Conservation (phyloP, 2,888 invertebrate genomes). For the Dicyrtoma fusca region DNA sequence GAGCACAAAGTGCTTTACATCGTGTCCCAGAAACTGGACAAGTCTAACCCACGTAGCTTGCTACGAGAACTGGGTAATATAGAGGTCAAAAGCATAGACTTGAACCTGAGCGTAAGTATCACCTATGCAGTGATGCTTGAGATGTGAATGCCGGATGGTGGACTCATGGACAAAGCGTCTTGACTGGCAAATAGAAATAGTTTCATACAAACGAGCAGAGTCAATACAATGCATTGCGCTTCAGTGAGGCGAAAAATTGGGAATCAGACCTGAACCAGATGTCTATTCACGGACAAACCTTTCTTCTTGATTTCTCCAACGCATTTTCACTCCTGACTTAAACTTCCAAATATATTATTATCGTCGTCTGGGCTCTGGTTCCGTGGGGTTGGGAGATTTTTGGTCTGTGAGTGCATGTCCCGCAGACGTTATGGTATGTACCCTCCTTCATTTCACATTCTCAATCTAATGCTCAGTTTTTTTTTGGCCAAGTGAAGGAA, state of each 20-base stretch:
- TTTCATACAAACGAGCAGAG: slow-evolving; percentile 33
- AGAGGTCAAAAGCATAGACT: too few relatives aligned
- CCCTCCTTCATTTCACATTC: too few relatives aligned
- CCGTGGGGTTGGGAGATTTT: not conserved
- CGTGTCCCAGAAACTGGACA: too few relatives aligned
- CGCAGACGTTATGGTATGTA: too few relatives aligned
- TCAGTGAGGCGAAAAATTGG: slow-evolving; percentile 33
- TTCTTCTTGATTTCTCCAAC: slow-evolving; percentile 25
- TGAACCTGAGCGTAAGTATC: too few relatives aligned
- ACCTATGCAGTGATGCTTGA: too few relatives aligned
- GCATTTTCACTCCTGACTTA: not conserved
- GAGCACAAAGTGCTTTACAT: too few relatives aligned
- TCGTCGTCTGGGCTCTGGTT: not conserved
- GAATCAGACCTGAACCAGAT: slow-evolving; percentile 35
- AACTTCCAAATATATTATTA: too few relatives aligned
- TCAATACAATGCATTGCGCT: slow-evolving; percentile 35
- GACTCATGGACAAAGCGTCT: not conserved
- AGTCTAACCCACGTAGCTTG: too few relatives aligned
- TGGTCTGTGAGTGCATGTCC: not conserved
- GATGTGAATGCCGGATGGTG: not conserved
- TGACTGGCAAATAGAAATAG: slow-evolving; percentile 25
- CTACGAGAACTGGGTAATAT: too few relatives aligned
- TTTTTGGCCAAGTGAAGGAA: too few relatives aligned
- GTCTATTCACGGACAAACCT: slow-evolving; percentile 27
- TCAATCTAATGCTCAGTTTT: too few relatives aligned